A percentile compares a stretch with the other conserved stretches of the same genome.
Conservation (phyloP, 2,888 invertebrate species). For the Troides aeacus region DNA sequence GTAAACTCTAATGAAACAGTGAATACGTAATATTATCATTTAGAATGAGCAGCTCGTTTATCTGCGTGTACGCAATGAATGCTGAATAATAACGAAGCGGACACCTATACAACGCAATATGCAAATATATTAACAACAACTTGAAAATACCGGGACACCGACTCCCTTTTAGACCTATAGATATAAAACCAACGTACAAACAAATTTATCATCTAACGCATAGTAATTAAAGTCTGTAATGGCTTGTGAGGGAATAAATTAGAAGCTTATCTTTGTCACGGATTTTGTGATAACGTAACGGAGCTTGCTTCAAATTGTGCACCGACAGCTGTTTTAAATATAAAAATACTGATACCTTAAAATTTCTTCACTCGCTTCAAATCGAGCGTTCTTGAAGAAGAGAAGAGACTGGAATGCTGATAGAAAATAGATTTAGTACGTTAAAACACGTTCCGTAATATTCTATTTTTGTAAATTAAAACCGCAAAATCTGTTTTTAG, state of each 20-base stretch:
- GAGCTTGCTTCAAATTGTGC: constrained; percentile 8
- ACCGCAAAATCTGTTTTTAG: constrained; percentile 13
- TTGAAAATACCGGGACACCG: constrained; percentile 19
- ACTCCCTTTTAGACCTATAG: constrained; percentile 1
- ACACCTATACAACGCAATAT: constrained; percentile 28
- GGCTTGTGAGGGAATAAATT: background rate
- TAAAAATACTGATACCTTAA: background rate
- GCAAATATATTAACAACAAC: constrained; percentile 27
- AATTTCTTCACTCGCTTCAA: background rate
- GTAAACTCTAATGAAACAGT: constrained; percentile 1
- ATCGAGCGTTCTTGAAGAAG: constrained; percentile 1
- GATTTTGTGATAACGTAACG: constrained; percentile 25
- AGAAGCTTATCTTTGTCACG: constrained; percentile 15
- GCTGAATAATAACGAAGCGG: constrained; percentile 26
- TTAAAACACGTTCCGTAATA: constrained; percentile 1
- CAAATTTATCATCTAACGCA: constrained; percentile 3
- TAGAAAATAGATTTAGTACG: background rate
- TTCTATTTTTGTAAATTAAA: background rate
- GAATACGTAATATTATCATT: constrained; percentile 2
- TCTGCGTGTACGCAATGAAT: constrained; percentile 14
- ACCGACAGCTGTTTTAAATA: constrained; percentile 11
- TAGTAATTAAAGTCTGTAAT: background rate
- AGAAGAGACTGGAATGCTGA: background rate
- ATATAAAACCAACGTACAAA: constrained; percentile 4
- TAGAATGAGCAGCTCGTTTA: constrained; percentile 15